A percentile compares a stretch with the other conserved stretches of the same genome.
Evolutionary conservation across 2,113 vertebrate species (phyloP).

Genomic region (Semicossyphus pulcher): DNA sequence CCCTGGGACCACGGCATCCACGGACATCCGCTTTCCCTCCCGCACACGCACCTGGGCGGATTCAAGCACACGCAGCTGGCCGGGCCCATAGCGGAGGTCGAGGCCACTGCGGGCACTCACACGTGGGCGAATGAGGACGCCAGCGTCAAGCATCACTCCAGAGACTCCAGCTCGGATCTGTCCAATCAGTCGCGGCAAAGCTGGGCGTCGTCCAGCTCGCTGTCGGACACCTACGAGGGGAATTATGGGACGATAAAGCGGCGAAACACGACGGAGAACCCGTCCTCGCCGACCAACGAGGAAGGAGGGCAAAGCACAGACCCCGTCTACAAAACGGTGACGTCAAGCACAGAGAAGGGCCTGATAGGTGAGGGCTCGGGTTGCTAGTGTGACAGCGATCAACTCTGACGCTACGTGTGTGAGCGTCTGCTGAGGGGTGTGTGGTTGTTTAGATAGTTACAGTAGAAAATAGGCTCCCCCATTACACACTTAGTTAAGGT

Average conservation of each 20-base stretch:
- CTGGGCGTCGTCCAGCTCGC: conserved; percentile 91
- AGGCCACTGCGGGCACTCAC: conserved; percentile 71
- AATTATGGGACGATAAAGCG: conserved; percentile 91
- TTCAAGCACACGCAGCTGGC: conserved; percentile 87
- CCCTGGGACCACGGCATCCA: conserved; percentile 85
- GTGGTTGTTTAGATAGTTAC: background rate
- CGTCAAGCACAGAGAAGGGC: conserved; percentile 96
- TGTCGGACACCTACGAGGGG: conserved; percentile 90
- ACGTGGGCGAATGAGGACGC: conserved; percentile 73
- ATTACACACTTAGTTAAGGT: background rate
- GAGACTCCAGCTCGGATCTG: conserved; percentile 79
- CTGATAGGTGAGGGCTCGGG: conserved; percentile 90
- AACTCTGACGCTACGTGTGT: background rate
- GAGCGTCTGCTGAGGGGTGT: background rate
- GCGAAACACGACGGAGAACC: conserved; percentile 81
- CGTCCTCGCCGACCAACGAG: conserved; percentile 75
- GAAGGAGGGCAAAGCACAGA: conserved; percentile 83
- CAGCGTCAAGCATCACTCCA: conserved; percentile 76
- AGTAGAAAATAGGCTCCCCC: background rate
- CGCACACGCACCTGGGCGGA: conserved; percentile 77
- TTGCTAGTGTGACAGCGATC: conserved; percentile 21
- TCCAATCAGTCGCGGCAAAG: conserved; percentile 86
- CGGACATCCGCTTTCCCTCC: conserved; percentile 83
- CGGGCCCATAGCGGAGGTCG: conserved; percentile 88
- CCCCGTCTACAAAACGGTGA: conserved; percentile 92